phyloP scores from a whole-genome alignment of 2,113 vertebrate genomes.

The Pithys albifrons region DNA sequence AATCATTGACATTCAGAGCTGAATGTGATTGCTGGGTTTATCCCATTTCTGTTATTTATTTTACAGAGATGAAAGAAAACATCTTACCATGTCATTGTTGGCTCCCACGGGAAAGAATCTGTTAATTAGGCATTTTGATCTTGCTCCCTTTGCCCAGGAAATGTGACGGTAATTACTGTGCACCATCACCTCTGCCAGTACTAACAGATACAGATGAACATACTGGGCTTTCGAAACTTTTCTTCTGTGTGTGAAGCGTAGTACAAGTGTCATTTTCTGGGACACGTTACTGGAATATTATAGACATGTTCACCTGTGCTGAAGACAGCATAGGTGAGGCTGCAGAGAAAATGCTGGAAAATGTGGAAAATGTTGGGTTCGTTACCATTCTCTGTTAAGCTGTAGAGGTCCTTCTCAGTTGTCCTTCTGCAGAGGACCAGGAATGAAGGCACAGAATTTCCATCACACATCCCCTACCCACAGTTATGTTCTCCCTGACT shows the following conservation, averaged over 20 bases:
- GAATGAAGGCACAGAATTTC: not conserved
- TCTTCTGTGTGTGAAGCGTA: not conserved
- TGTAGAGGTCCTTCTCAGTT: not conserved
- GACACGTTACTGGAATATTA: not conserved
- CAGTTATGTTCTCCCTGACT: not conserved
- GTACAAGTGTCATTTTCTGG: not conserved
- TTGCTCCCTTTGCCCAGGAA: not conserved
- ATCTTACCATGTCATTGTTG: not conserved
- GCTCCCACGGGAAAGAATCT: not conserved
- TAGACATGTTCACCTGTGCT: not conserved
- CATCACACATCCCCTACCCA: rapidly evolving
- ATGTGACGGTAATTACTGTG: conserved; percentile 41
- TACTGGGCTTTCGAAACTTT: not conserved
- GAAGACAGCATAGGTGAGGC: not conserved
- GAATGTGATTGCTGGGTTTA: not conserved
- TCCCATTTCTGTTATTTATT: not conserved
- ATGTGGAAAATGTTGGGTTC: not conserved
- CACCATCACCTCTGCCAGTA: not conserved
- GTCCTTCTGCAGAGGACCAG: not conserved
- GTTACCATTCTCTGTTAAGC: not conserved
- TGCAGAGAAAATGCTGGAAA: not conserved
- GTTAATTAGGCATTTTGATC: conserved; percentile 44
- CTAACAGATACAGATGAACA: not conserved
- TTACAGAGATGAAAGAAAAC: not conserved
- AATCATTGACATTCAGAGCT: not conserved